Conservation (phyloP, 2,797 vertebrate genomes). For the Sebastes ruberrimus region DNA sequence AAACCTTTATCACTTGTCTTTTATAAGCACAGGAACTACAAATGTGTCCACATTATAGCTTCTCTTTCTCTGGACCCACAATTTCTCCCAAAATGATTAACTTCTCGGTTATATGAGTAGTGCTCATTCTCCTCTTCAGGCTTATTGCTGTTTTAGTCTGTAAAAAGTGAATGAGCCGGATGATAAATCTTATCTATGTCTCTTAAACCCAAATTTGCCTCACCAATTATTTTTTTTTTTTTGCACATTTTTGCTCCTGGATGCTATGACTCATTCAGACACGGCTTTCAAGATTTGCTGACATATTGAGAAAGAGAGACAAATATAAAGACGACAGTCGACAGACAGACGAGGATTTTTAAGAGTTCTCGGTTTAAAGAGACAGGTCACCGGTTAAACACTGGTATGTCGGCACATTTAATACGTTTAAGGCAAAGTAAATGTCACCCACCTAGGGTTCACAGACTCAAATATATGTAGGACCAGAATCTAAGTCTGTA, state of each 20-base stretch:
- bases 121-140: constrained; percentile 17
- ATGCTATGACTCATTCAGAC: background rate
- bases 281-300: background rate
- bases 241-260: background rate
- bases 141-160: constrained; percentile 22
- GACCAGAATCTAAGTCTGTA: background rate
- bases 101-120: background rate
- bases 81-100: constrained; percentile 31
- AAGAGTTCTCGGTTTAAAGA: background rate
- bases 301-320: background rate
- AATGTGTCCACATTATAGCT: constrained; percentile 2
- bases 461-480: background rate
- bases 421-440: background rate
- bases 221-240: background rate
- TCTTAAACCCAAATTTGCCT: background rate
- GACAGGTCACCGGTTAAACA: background rate
- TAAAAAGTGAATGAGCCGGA: constrained; percentile 7
- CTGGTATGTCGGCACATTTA: background rate
- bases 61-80: constrained; percentile 6
- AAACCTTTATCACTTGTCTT: constrained; percentile 4
- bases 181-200: background rate
- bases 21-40: background rate
- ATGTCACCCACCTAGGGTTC: background rate
- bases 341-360: background rate
- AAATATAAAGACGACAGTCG: background rate